Base-by-base conservation (phyloP, 35 echinoderm and acorn worm genomes). In the Holothuria glaberrima region DNA sequence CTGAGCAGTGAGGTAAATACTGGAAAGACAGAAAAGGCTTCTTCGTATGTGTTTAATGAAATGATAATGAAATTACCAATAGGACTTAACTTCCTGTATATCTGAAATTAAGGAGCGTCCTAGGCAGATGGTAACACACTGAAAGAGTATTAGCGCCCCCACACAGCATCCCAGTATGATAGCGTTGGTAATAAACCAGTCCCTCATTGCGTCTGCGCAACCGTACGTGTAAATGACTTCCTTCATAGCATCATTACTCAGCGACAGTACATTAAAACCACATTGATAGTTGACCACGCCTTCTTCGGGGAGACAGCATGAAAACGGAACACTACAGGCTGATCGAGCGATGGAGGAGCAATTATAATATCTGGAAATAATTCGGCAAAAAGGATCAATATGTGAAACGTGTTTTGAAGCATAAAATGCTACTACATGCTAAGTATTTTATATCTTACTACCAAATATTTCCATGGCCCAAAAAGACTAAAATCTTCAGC, bases 251-350 rank as follows among this genome's bases (percentile, higher is more conserved):
- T 76, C 75, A 72, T 69, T 9, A 4, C 20, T 19, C 26, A 54
- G 33, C 0, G 35, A 30, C 9, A 94, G 83, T 6, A 93, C 97
- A 6, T 83, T 63, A 44, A 90, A 99, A 9, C 97, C 97, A 34
- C 97, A 99, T 57, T 99, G 97, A 68, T 99, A 99, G 85, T 99
- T 99, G 48, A 91, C 71, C 0, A 99, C 93, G 19, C 80, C 81
- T 4, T 80, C 90, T 16, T 91, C 72, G 30, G 87, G 84, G 7
- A 65, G 35, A 65, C 97, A 99, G 63, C 97, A 99, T 0, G 97
- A 99, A 71, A 45, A 99, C 21, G 97, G 97, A 29, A 99, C 97
- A 56, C 97, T 93, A 35, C 97, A 99, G 16, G 63, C 56, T 9
- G 93, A 91, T 13, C 66, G 70, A 3, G 97, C 97, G 4, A 79